Evolutionary conservation across 1,140 invertebrate species (phyloP).

Genomic region (Aphidius ervi): DNA sequence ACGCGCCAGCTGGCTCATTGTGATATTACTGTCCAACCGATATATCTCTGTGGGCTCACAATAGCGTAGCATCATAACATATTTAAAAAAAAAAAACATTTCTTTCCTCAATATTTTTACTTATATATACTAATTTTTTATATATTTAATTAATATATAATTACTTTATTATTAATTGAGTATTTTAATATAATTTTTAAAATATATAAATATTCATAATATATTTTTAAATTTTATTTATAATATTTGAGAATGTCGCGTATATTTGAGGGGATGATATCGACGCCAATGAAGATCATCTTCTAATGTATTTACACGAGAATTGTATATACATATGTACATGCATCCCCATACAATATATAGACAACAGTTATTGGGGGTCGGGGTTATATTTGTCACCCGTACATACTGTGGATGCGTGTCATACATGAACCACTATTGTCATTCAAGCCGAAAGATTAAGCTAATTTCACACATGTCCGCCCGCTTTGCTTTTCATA

Average conservation of each 20-base stretch:
- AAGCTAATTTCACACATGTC: slow-evolving; percentile 57
- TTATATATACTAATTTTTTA: no score
- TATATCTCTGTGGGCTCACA: slow-evolving; percentile 34
- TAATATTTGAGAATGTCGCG: no score
- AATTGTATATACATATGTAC: slow-evolving; percentile 28
- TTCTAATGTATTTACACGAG: slow-evolving; percentile 53
- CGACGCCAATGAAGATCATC: slow-evolving; percentile 51
- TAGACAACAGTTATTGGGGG: slow-evolving; percentile 19
- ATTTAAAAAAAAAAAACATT: not conserved
- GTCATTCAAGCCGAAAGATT: slow-evolving; percentile 54
- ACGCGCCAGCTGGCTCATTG: slow-evolving; percentile 56
- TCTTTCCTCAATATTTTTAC: no score
- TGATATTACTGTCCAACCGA: slow-evolving; percentile 51
- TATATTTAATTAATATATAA: not conserved
- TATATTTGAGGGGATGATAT: not conserved
- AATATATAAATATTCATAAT: no score
- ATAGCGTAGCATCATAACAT: slow-evolving; percentile 24
- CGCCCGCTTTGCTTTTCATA: slow-evolving; percentile 32
- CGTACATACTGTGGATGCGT: slow-evolving; percentile 35
- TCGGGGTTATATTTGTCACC: slow-evolving; percentile 51
- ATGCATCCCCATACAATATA: not conserved
- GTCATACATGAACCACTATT: slow-evolving; percentile 49
- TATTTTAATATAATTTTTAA: no score
- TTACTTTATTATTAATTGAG: not conserved
- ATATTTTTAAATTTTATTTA: no score